phyloP scores from a whole-genome alignment of 2,888 invertebrate species.

The Mallateleia sp. region DNA sequence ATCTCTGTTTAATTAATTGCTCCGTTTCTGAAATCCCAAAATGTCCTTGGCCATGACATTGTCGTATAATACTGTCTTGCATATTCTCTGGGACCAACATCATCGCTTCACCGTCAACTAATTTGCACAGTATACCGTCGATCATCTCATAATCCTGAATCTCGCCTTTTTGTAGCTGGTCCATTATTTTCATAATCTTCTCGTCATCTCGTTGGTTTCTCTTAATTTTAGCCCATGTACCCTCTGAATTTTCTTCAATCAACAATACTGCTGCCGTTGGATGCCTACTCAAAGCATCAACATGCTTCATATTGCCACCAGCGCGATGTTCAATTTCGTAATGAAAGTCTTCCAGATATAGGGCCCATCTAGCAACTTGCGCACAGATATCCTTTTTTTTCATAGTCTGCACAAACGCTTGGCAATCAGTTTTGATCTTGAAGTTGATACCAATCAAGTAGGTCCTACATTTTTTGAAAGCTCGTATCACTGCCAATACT shows the following conservation, averaged over 20 bases:
- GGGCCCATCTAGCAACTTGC: too few relatives aligned
- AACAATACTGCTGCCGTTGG: neutral
- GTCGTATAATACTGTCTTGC: conserved; percentile 55
- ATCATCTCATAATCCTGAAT: too few relatives aligned
- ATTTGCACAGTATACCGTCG: too few relatives aligned
- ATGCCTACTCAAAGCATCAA: neutral
- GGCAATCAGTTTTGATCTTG: too few relatives aligned
- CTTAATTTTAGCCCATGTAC: neutral
- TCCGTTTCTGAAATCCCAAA: conserved; percentile 70
- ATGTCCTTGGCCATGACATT: conserved; percentile 70
- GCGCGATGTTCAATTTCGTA: neutral
- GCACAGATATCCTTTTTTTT: too few relatives aligned
- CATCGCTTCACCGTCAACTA: conserved; percentile 51
- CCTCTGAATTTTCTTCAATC: neutral
- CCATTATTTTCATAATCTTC: neutral
- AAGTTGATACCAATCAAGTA: too few relatives aligned
- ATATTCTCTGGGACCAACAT: conserved; percentile 62
- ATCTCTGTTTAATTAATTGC: conserved; percentile 55
- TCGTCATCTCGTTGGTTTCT: neutral
- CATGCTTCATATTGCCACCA: neutral
- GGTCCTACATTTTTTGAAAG: neutral
- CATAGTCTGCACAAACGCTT: too few relatives aligned
- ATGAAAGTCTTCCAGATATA: neutral
- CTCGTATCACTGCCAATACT: conserved; percentile 41
- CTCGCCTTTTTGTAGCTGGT: too few relatives aligned